Evolutionary conservation across 2,797 vertebrate genomes (phyloP).

Genomic region (Sebastes nivosus): DNA sequence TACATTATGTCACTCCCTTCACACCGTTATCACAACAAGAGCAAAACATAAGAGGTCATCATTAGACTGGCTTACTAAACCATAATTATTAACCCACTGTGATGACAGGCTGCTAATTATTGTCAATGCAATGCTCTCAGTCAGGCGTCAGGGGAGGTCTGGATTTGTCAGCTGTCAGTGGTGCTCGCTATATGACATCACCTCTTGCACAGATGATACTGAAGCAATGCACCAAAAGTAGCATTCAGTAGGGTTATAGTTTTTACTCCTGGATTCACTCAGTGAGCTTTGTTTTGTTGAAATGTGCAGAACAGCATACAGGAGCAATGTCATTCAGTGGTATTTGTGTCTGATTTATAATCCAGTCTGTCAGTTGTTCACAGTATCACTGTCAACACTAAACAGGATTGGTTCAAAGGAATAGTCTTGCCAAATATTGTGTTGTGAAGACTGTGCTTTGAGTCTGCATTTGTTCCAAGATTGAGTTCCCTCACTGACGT

Average conservation of each 20-base stretch:
- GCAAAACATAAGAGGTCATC: not conserved
- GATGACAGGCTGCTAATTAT: constrained; percentile 55
- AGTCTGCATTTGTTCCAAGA: not conserved
- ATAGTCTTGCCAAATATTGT: not conserved
- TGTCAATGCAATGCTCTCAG: constrained; percentile 27
- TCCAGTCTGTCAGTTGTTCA: constrained; percentile 5
- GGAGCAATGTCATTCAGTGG: not conserved
- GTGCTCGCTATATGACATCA: not conserved
- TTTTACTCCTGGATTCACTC: not conserved
- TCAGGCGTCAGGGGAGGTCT: constrained; percentile 38
- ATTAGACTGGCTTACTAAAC: not conserved
- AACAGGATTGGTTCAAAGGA: not conserved
- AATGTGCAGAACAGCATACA: not conserved
- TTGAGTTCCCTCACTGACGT: not conserved
- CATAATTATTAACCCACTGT: constrained; percentile 21
- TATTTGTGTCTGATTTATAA: not conserved
- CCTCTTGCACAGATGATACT: not conserved
- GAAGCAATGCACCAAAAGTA: not conserved
- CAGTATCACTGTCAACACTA: constrained; percentile 6
- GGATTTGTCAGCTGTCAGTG: constrained; percentile 33
- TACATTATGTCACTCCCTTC: not conserved
- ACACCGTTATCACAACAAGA: not conserved
- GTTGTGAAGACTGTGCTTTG: not conserved
- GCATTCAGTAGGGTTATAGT: not conserved
- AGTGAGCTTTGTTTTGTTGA: not conserved